Evolutionary conservation across 2,888 invertebrate genomes (phyloP).

Genomic region (Cantharis lateralis): DNA sequence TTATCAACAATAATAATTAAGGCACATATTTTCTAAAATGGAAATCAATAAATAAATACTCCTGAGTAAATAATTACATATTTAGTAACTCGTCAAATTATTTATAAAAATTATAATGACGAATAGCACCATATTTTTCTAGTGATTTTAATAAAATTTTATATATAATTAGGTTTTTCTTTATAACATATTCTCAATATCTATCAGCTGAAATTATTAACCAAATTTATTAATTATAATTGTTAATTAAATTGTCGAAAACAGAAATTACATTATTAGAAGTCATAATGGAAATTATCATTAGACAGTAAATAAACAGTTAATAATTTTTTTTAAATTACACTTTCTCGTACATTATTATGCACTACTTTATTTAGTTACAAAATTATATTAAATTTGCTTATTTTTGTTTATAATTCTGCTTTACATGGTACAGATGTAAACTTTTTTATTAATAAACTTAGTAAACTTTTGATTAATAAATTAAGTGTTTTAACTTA

Average conservation of each 20-base stretch:
- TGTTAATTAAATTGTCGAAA: no score
- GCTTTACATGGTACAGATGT: background rate
- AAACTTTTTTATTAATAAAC: no score
- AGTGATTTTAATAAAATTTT: no score
- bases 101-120: background rate
- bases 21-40: background rate
- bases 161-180: no score
- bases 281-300: background rate
- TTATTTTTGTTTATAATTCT: background rate
- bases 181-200: no score
- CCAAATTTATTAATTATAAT: no score
- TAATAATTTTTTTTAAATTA: background rate
- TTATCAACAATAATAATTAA: background rate
- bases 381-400: background rate
- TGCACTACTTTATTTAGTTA: background rate
- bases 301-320: background rate
- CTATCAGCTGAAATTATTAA: background rate
- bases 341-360: background rate
- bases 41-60: background rate
- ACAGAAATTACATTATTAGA: no score
- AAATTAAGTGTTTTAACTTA: background rate
- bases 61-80: background rate
- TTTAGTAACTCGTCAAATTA: background rate
- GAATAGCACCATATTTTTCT: background rate
- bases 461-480: background rate